These are phyloP conservation scores for Eledone cirrhosa DNA, from an alignment of 2,888 invertebrate genomes.

Conservation along the genomic window DNA sequence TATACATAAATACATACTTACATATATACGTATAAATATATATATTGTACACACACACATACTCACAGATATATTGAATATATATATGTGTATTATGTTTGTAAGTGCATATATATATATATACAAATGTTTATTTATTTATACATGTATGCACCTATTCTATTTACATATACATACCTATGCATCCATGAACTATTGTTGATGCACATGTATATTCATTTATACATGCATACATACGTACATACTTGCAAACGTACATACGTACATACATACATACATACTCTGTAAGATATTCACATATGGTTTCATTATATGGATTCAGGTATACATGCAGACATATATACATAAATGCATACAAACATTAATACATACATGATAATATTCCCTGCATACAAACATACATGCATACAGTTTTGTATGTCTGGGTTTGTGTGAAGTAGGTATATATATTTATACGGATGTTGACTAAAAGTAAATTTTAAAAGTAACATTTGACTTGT, in stretches of 20 bases:
- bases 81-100: too few relatives aligned
- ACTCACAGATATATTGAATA: too few relatives aligned
- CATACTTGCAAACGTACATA: background rate
- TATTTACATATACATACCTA: background rate
- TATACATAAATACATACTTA: too few relatives aligned
- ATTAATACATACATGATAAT: too few relatives aligned
- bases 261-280: background rate
- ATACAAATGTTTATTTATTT: background rate
- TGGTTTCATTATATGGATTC: background rate
- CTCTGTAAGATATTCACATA: background rate
- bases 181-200: background rate
- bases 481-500: too few relatives aligned
- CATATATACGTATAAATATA: too few relatives aligned
- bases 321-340: background rate
- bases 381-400: too few relatives aligned
- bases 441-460: too few relatives aligned
- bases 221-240: background rate
- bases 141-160: background rate
- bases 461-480: too few relatives aligned
- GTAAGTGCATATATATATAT: background rate
- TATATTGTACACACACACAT: too few relatives aligned
- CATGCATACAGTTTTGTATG: too few relatives aligned
- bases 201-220: background rate
- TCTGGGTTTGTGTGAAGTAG: too few relatives aligned
- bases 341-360: background rate